Conservation (phyloP, 2,113 vertebrate genomes). For the Trinectes maculatus region DNA sequence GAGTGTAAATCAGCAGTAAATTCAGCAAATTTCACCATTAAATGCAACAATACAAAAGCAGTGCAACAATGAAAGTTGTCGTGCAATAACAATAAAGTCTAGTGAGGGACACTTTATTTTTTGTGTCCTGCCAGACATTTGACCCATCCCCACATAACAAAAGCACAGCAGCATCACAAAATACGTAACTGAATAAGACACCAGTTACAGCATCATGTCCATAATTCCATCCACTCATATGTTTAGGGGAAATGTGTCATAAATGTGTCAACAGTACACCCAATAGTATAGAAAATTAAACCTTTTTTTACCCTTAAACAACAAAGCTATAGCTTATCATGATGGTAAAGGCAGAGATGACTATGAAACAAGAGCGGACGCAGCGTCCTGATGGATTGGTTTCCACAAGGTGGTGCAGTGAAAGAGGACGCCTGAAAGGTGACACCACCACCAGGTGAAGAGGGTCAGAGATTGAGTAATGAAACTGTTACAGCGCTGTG, state of each 20-base stretch:
- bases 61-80: background rate
- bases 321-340: slow-evolving; percentile 5
- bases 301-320: no score
- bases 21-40: background rate
- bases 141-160: background rate
- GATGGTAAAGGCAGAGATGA: slow-evolving; percentile 23
- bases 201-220: no score
- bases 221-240: no score
- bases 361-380: slow-evolving; percentile 44
- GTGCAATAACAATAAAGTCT: background rate
- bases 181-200: no score
- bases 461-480: slow-evolving; percentile 34
- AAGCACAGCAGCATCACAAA: no score
- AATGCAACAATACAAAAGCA: background rate
- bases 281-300: background rate
- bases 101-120: background rate
- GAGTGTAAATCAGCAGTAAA: no score
- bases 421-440: slow-evolving; percentile 61
- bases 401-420: slow-evolving; percentile 61
- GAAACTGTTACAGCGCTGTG: slow-evolving; percentile 18
- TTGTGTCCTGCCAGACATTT: background rate
- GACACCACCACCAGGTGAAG: slow-evolving; percentile 47
- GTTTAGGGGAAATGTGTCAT: no score
- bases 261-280: no score
- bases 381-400: slow-evolving; percentile 32